These are phyloP conservation scores for Dynastes hyllus DNA, from an alignment of 2,888 invertebrate genomes.

Conservation along the genomic window DNA sequence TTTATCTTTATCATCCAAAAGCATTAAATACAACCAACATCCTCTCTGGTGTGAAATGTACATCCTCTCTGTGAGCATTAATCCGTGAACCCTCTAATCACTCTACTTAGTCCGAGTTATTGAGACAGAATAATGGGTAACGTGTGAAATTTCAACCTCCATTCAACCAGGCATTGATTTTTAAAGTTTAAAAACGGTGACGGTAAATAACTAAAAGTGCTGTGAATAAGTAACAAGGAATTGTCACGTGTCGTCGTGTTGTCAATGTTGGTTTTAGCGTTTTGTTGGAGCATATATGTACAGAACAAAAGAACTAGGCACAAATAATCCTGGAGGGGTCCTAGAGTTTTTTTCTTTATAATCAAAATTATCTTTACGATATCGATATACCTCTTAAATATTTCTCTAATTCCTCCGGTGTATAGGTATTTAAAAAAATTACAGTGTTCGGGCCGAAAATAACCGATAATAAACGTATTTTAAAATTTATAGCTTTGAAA, in stretches of 20 bases:
- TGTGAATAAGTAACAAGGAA: constrained; percentile 5
- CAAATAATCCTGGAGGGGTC: too few relatives aligned
- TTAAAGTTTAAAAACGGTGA: constrained; percentile 8
- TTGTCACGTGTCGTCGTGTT: constrained; percentile 5
- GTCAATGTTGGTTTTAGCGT: constrained; percentile 7
- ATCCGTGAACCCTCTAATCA: constrained; percentile 14
- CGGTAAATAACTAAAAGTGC: neutral
- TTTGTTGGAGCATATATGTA: neutral
- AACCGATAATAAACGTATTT: constrained; percentile 17
- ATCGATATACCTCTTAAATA: neutral
- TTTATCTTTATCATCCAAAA: neutral
- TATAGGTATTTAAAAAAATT: neutral
- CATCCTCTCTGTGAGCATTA: neutral
- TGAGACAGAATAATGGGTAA: constrained; percentile 12
- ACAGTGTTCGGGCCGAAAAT: neutral
- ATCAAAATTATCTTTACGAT: too few relatives aligned
- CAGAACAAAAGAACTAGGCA: too few relatives aligned
- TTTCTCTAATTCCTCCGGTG: neutral
- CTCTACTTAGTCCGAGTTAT: constrained; percentile 1
- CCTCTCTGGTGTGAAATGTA: constrained; percentile 9
- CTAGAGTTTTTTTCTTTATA: too few relatives aligned
- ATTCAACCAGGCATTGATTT: neutral
- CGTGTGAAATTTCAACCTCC: constrained; percentile 17
- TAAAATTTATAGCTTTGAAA: constrained; percentile 2
- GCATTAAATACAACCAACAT: neutral